Evolutionary conservation across 92 coral and sea anemone species (phyloP).

Genomic region (Meandrina meandrites): DNA sequence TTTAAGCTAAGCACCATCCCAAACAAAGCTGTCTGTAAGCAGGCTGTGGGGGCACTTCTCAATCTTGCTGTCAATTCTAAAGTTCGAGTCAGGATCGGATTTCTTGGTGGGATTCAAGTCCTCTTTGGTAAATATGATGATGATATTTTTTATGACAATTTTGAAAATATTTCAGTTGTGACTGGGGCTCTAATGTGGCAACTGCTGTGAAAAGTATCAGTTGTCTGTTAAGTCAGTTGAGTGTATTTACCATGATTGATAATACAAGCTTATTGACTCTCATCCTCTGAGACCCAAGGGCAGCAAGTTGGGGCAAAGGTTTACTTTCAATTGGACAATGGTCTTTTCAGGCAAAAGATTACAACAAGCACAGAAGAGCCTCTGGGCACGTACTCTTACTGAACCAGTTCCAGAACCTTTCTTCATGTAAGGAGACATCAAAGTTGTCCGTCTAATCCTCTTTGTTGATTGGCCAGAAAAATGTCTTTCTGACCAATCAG

Average conservation of each 20-base stretch:
- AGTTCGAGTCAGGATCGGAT: constrained; percentile 82
- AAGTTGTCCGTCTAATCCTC: too few relatives aligned
- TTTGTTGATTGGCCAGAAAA: too few relatives aligned
- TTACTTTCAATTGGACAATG: too few relatives aligned
- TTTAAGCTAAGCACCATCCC: constrained; percentile 81
- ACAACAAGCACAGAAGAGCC: too few relatives aligned
- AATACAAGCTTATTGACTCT: too few relatives aligned
- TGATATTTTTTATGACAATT: neutral
- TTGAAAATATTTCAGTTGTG: neutral
- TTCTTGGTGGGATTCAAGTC: constrained; percentile 85
- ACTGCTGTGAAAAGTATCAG: neutral
- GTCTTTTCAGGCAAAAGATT: too few relatives aligned
- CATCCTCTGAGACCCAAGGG: too few relatives aligned
- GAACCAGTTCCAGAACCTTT: too few relatives aligned
- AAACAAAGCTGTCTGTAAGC: constrained; percentile 64
- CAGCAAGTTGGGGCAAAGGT: too few relatives aligned
- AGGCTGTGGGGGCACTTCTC: constrained; percentile 81
- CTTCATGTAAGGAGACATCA: too few relatives aligned
- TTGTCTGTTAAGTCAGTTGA: neutral
- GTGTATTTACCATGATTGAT: neutral
- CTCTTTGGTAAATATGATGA: constrained; percentile 62
- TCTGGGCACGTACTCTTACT: too few relatives aligned
- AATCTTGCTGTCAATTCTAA: constrained; percentile 76
- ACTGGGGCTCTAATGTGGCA: neutral
- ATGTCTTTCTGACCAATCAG: too few relatives aligned